Evolutionary conservation across 2,888 invertebrate genomes (phyloP), one percentile per base, ranked within the genome.

Genomic region (Melanophora roralis): DNA sequence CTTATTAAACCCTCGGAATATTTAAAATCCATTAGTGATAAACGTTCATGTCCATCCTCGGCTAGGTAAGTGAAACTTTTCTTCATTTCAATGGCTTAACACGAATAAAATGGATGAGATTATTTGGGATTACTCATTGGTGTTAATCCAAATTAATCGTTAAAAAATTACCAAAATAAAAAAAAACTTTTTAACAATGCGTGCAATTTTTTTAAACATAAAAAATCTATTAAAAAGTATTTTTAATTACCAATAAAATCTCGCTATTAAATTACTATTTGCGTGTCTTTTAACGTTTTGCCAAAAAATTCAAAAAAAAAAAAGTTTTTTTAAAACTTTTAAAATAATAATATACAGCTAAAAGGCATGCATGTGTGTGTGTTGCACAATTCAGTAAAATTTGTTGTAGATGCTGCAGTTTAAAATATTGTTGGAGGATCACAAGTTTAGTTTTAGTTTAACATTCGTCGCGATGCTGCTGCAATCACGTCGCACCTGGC

Each of bases 1-100:
- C 93, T 97, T 83, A 96, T 97, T 89, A 97, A 97, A 88, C 97
- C 97, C 69, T 97, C 96, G 81, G 97, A 97, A 91, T 97, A 97
- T 90, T 91, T 97, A 85, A 94, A 94, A 88, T 96, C 96, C 88
- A 95, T 97, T 90, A 95, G 93, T 87, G 92, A 92, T 84, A 91
- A 92, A 83, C 88, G 91, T 84, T 91, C 91, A 67, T 90, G 91
- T 83, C 89, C 90, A 76, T 91, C 91, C 69, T 91, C 91, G 32
- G 89, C 89, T 68, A 90, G 91, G 89, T 90, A 84, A 89, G 89
- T 86, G 80, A 78, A 82, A 69, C 12, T 65, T 6, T 47, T 23
- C 27, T 27, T 51, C 1, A 27, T 27, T 43, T 27, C 32, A n/a
- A 21, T 27, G 12, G 14, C 34, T n/a, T 23, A 11, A 43, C 43